These are phyloP conservation scores for Tetrax tetrax DNA, from an alignment of 2,113 vertebrate genomes.

Conservation along the genomic window DNA sequence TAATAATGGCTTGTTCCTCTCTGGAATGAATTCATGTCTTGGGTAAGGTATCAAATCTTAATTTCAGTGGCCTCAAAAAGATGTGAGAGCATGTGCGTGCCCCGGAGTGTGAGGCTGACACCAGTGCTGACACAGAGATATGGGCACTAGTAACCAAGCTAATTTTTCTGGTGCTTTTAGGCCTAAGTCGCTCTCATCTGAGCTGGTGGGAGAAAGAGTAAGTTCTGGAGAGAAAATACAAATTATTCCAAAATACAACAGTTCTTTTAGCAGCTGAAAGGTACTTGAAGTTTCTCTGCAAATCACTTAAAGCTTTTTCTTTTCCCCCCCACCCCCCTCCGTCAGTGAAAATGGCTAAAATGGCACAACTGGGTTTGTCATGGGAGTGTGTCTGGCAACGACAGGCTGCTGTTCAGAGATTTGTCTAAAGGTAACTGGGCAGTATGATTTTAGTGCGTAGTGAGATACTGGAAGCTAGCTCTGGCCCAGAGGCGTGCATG, in stretches of 20 bases:
- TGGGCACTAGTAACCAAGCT: not conserved
- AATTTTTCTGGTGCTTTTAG: not conserved
- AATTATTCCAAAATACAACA: not conserved
- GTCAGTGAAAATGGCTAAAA: not conserved
- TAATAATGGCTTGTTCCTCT: not conserved
- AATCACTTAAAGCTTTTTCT: not conserved
- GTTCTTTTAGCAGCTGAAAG: not conserved
- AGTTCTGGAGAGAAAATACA: not conserved
- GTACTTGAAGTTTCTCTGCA: not conserved
- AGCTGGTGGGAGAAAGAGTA: not conserved
- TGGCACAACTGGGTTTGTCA: not conserved
- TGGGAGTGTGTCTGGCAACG: rapidly evolving
- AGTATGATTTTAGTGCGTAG: not conserved
- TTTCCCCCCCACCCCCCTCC: no score
- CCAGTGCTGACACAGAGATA: not conserved
- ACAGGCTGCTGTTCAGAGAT: not conserved
- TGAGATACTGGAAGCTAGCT: not conserved
- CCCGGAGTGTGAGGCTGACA: not conserved
- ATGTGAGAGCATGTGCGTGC: not conserved
- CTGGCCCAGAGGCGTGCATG: not conserved
- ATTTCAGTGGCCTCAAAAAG: not conserved
- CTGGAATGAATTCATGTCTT: not conserved
- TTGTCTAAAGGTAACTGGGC: not conserved
- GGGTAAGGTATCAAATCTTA: not conserved
- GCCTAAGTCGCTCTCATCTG: not conserved